Conservation (phyloP, 2,797 vertebrate genomes). For the Cuculus canorus region DNA sequence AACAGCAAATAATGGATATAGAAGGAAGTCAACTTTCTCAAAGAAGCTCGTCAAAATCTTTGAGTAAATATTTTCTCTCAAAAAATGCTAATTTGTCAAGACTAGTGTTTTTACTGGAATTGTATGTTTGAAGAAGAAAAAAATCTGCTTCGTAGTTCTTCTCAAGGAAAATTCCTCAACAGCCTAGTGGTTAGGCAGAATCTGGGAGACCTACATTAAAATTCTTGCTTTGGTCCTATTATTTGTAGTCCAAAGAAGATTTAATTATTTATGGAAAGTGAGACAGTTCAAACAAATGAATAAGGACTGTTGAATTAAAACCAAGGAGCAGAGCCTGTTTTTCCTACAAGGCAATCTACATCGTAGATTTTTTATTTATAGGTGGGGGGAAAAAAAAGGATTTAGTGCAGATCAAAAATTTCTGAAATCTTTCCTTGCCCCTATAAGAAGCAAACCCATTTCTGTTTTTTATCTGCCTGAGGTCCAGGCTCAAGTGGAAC, state of each 20-base stretch:
- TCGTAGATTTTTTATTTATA: no score
- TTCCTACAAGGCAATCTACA: neutral
- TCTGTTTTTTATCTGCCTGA: neutral
- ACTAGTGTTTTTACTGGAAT: neutral
- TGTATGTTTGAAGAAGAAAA: neutral
- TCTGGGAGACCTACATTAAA: neutral
- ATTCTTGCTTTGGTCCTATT: neutral
- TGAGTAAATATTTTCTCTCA: neutral
- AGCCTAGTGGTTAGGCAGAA: neutral
- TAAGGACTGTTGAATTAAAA: neutral
- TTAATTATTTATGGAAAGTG: neutral
- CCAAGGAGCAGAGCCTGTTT: neutral
- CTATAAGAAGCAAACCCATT: neutral
- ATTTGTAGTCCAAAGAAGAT: neutral
- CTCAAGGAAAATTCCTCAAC: neutral
- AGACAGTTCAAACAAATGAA: neutral
- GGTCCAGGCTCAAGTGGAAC: neutral
- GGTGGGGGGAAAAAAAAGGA: fast-evolving
- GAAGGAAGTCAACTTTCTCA: neutral
- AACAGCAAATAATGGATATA: neutral
- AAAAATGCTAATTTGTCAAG: neutral
- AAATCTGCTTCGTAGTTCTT: neutral
- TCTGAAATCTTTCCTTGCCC: neutral
- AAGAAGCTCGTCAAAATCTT: neutral
- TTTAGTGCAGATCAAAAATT: neutral